Evolutionary conservation across 1,140 invertebrate species (phyloP).

Genomic region (Diachasmimorpha longicaudata): DNA sequence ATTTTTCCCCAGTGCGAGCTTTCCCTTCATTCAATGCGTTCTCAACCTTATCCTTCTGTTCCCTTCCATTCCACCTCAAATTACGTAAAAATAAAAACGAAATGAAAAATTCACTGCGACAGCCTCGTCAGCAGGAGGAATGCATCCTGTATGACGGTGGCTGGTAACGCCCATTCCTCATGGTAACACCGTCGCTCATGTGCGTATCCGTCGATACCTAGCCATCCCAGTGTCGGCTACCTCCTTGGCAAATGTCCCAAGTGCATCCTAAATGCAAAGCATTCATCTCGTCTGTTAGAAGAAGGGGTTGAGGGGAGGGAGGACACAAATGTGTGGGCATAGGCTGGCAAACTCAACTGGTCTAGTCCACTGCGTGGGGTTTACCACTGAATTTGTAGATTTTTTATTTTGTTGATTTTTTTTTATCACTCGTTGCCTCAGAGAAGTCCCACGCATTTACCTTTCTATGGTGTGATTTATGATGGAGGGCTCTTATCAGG

Average conservation of each 20-base stretch:
- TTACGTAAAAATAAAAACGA: no score
- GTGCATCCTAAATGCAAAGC: constrained; percentile 11
- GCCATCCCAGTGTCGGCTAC: background rate
- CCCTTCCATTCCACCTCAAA: no score
- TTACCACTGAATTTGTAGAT: background rate
- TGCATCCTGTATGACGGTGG: constrained; percentile 18
- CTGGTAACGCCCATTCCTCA: constrained; percentile 25
- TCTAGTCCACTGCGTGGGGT: background rate
- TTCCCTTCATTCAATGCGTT: no score
- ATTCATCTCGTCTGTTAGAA: background rate
- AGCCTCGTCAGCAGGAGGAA: background rate
- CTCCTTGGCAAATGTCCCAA: constrained; percentile 21
- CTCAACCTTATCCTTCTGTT: no score
- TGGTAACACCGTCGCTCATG: constrained; percentile 29
- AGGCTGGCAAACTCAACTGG: background rate
- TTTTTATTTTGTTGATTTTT: background rate
- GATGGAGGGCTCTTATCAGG: background rate
- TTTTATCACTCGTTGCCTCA: background rate
- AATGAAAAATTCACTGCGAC: background rate
- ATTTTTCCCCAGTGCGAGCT: no score
- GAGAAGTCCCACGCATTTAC: background rate
- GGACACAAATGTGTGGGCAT: background rate
- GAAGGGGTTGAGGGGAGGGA: no score
- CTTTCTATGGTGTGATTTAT: constrained; percentile 1
- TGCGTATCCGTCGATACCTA: constrained; percentile 17